Evolutionary conservation across 2,888 invertebrate species (phyloP).

Genomic region (Trachelus tabidus): DNA sequence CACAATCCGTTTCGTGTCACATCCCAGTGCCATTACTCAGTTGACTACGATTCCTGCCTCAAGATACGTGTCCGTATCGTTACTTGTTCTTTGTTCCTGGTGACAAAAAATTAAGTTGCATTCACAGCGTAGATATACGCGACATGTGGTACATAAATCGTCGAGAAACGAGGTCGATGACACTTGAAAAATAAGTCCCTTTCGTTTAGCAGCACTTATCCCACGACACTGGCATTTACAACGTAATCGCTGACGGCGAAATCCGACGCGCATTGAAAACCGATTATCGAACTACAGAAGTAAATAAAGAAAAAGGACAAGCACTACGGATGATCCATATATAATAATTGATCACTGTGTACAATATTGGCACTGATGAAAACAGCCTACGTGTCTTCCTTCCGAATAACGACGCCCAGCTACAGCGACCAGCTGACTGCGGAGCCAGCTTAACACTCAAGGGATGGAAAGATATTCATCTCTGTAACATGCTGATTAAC

Average conservation of each 20-base stretch:
- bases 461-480: background rate
- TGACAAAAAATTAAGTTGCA: background rate
- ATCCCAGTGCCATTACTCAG: background rate
- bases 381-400: background rate
- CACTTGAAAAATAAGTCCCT: slow-evolving; percentile 18
- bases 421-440: slow-evolving; percentile 45
- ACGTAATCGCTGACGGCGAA: background rate
- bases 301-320: background rate
- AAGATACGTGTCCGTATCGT: background rate
- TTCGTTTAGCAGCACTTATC: background rate
- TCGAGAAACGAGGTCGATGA: slow-evolving; percentile 37
- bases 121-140: background rate
- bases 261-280: background rate
- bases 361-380: background rate
- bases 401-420: slow-evolving; percentile 13
- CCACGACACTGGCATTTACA: background rate
- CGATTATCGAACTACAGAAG: background rate
- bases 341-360: background rate
- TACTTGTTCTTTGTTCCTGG: background rate
- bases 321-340: background rate
- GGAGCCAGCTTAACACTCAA: slow-evolving; percentile 13
- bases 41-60: background rate
- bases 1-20: background rate
- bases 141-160: background rate
- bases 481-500: background rate